Evolutionary conservation across 2,113 vertebrate species (phyloP), one percentile per base, ranked within the genome.

Genomic region (Notarius lentiginosus): DNA sequence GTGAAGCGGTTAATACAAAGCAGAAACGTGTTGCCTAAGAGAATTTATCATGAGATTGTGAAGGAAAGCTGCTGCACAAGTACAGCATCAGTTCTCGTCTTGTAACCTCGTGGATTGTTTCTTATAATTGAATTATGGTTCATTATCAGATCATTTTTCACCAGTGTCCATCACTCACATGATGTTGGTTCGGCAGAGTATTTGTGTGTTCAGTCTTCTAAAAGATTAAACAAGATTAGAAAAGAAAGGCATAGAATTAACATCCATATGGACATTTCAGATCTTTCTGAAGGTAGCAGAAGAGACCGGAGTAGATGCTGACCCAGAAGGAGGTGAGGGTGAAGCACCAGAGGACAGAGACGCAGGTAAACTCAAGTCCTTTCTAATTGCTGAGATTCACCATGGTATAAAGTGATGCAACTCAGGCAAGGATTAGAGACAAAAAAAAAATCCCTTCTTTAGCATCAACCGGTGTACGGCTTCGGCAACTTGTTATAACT

Each of bases 231-330:
- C 8, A 51, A 5, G 34, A 75, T 56, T 73, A 47, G 7, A n/a
- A 41, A 77, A 84, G 65, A 4, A 79, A 80, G 24, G 15, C 27
- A 30, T 55, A 17, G 22, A 1, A 58, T 53, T 89, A 73, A 80
- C 17, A 53, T 87, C 20, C 86, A 18, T 27, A 17, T 79, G 58
- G 58, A 85, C 63, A 73, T 81, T 85, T 83, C 47, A 99, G 97
- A 97, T 99, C 85, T 99, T 99, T 87, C 92, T 97, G 90, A 97
- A 95, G 84, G 96, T 98, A 90, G 95, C 96, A 0, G 92, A 96
- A 84, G 95, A 96, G 86, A 89, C 83, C 0, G 91, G 83, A 0
- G 87, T 92, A 61, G 94, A 96, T 0, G 1, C 70, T 2, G 91
- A 94, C 7, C 66, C 4, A 75, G 0, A 82, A 93, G 87, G 92